Base-by-base conservation (phyloP, 2,888 invertebrate species). In the Linnaemya tessellans region DNA sequence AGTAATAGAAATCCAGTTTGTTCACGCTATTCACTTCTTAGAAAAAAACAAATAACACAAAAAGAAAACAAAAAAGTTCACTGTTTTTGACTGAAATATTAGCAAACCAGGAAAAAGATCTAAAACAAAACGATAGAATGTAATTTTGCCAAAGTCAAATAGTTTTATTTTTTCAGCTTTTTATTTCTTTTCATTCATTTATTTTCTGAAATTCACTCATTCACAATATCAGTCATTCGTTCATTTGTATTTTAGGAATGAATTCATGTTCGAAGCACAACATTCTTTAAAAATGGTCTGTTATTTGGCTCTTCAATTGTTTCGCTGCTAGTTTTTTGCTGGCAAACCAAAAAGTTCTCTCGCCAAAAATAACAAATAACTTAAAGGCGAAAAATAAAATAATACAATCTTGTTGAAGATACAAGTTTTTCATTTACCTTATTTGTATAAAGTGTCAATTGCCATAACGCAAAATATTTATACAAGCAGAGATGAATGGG, bases 371-470 rank as follows among this genome's bases (percentile, higher is more conserved):
- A 79, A 64, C 54, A 73, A 70, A 54, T 58, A 71, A 58, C 35
- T 65, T 64, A 30, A 70, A 71, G 51, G 60, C 62, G 25, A 79
- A 54, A 51, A 60, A 22, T 65, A 46, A 77, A 35, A 43, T 22
- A 68, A 68, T 18, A 68, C 70, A 70, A 62, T 77, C 62, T 64
- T 64, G 75, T 79, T 74, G 41, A 78, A 78, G 56, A 78, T 79
- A 15, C 46, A 46, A 1, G 60, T 75, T 82, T 82, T 71, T 75
- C 82, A 79, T 82, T 85, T 75, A 65, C 74, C 79, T 74, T 85
- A 80, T 82, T 85, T 85, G 81, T 82, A 70, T 62, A 85, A 84
- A 85, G 79, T 85, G 85, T 79, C 85, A 85, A 85, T 79, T 82
- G 79, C 79, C 74, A 82, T 79, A 70, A 82, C 71, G 46, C 46